Evolutionary conservation across 2,888 invertebrate genomes (phyloP).

Genomic region (Caenorhabditis afra): DNA sequence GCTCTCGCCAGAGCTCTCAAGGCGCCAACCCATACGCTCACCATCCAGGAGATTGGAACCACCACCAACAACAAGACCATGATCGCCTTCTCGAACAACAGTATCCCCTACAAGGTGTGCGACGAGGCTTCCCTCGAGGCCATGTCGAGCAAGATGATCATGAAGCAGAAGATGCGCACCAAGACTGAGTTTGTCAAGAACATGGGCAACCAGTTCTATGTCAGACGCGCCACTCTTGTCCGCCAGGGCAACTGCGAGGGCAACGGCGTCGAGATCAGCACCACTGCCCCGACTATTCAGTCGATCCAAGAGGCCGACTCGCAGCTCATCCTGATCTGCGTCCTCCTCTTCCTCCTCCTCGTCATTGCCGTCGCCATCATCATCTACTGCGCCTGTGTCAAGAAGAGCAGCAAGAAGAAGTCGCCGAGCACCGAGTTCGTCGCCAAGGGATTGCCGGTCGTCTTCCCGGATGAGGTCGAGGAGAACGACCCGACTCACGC

Average conservation of each 20-base stretch:
- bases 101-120: constrained; percentile 64
- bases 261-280: constrained; percentile 52
- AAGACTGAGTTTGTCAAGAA: constrained; percentile 68
- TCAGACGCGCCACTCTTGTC: constrained; percentile 62
- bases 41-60: constrained; percentile 55
- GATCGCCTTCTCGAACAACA: constrained; percentile 67
- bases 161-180: constrained; percentile 65
- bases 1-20: constrained; percentile 57
- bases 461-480: constrained; percentile 93
- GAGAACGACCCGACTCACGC: constrained; percentile 83
- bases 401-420: constrained; percentile 63
- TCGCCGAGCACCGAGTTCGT: constrained; percentile 77
- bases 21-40: constrained; percentile 38
- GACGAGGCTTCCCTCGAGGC: constrained; percentile 65
- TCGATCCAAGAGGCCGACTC: constrained; percentile 84
- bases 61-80: constrained; percentile 58
- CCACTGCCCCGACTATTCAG: constrained; percentile 61
- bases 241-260: constrained; percentile 61
- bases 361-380: constrained; percentile 87
- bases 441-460: constrained; percentile 88
- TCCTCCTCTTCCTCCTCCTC: constrained; percentile 87
- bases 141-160: constrained; percentile 66
- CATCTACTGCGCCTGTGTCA: constrained; percentile 60
- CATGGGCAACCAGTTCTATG: constrained; percentile 74
- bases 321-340: constrained; percentile 87